Base-by-base conservation (phyloP, 1,140 invertebrate species). In the Marisa cornuarietis region DNA sequence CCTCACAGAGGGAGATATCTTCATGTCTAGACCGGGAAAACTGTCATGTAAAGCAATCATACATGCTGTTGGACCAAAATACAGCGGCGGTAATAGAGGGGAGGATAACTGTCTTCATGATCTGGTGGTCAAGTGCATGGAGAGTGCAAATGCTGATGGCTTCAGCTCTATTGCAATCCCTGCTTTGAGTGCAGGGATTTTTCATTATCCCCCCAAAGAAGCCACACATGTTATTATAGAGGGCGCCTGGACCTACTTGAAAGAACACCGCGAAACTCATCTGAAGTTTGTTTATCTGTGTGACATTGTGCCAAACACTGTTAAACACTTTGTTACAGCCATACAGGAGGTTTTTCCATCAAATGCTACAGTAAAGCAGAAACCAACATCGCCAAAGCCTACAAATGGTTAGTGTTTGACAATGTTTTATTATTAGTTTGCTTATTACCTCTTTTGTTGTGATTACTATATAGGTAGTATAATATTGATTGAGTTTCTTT, bases 161-260 rank as follows among this genome's bases (percentile, higher is more conserved):
- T 72, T 58, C 51, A 31, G 54, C 7, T 79, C 78, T 6, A 74
- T 80, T 66, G 79, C 79, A 18, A 49, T 80, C 16, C 79, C 79
- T n/a, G 84, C 85, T 20, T 61, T 86, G 22, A 83, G 82, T 73
- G 71, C 85, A 18, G 85, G 85, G 14, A 81, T 85, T 18, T 85
- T 84, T 81, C 58, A 72, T 7, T 83, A 82, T 66, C 84, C 84
- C 24, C 0, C 65, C 4, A 9, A 77, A 9, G 73, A 78, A 26
- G 80, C 82, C n/a, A 80, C 79, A 16, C 73, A 65, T 24, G 79
- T 82, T 8, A 85, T 85, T 65, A 62, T 72, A 14, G 73, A 83
- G 49, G 72, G 71, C 1, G 66, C 82, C 6, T 62, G n/a, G 22
- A 75, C 73, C 24, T 83, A 75, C 42, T 69, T 82, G 10, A 65